Evolutionary conservation across 1,140 invertebrate genomes (phyloP).

Genomic region (Anastrepha obliqua): DNA sequence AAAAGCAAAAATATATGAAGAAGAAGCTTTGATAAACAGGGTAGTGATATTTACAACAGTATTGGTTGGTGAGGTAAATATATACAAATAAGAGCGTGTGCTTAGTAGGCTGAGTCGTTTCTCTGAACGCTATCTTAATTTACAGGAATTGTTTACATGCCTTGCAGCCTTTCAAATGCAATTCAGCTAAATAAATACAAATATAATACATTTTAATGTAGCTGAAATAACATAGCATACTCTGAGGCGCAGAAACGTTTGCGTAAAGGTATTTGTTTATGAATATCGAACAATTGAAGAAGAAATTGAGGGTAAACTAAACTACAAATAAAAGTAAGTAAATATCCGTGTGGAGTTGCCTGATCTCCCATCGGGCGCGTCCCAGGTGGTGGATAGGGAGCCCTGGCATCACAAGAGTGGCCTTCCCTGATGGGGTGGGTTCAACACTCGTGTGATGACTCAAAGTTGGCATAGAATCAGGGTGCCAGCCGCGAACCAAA

Average conservation of each 20-base stretch:
- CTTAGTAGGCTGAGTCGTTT: too few relatives aligned
- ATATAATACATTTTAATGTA: constrained; percentile 54
- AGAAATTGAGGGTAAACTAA: neutral
- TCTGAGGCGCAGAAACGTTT: constrained; percentile 1
- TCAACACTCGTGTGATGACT: too few relatives aligned
- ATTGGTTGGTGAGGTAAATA: neutral
- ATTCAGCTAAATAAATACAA: constrained; percentile 58
- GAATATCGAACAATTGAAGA: neutral
- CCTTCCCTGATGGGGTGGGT: too few relatives aligned
- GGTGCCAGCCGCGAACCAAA: too few relatives aligned
- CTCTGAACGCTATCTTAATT: constrained; percentile 24
- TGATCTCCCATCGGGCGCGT: too few relatives aligned
- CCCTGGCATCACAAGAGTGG: too few relatives aligned
- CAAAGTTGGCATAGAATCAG: too few relatives aligned
- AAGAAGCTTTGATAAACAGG: neutral
- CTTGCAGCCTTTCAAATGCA: constrained; percentile 49
- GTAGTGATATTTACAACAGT: neutral
- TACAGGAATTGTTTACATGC: constrained; percentile 57
- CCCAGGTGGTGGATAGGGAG: too few relatives aligned
- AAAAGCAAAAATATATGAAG: neutral
- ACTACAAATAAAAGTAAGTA: constrained; percentile 7
- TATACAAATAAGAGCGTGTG: neutral
- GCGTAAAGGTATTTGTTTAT: neutral
- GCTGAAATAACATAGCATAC: neutral
- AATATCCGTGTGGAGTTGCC: too few relatives aligned